Evolutionary conservation across 2,888 invertebrate genomes (phyloP), one percentile per base, ranked within the genome.

Genomic region (Epinotia brunnichana): DNA sequence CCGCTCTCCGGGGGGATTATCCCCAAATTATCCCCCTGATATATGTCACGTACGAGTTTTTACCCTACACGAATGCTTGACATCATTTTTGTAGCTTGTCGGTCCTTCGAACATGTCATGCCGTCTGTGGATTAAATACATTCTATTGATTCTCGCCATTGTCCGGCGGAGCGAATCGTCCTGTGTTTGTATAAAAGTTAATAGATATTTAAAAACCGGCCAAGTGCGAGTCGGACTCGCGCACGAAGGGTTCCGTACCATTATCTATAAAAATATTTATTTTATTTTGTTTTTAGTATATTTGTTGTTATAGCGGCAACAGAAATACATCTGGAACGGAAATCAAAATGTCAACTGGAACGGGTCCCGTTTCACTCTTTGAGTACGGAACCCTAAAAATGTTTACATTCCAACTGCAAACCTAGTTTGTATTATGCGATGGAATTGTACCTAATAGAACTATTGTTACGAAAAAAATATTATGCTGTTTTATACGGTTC

Each of bases 1-100:
- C 71, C 75, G 70, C 71, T 75, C 73, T 77, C 76, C 74, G 73
- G 81, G 82, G 82, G 83, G 82, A 83, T 83, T 80, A 83, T 81
- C 82, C 81, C 79, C 71, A 77, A 79, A 77, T 78, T 75, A 78
- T 80, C 78, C 80, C 81, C 76, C 77, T 73, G 73, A 76, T 75
- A 77, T 76, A 76, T 71, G 75, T 74, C 74, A 75, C 74, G 76
- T 76, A 79, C 73, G 76, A 76, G 75, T 75, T 76, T 77, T 77
- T 77, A 77, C 73, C 69, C 73, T 63, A 63, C 60, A 71, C 62
- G 62, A 68, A 73, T 68, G 68, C 51, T 63, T 69, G 57, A 69
- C 73, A 73, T 71, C 60, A 67, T 73, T 73, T 73, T 63, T 69
- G 69, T 73, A 69, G 68, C 73, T 59, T 68, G 66, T 68, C 72